A percentile compares a stretch with the other conserved stretches of the same genome.
phyloP scores from a whole-genome alignment of 2,797 vertebrate species.

The Betta splendens region DNA sequence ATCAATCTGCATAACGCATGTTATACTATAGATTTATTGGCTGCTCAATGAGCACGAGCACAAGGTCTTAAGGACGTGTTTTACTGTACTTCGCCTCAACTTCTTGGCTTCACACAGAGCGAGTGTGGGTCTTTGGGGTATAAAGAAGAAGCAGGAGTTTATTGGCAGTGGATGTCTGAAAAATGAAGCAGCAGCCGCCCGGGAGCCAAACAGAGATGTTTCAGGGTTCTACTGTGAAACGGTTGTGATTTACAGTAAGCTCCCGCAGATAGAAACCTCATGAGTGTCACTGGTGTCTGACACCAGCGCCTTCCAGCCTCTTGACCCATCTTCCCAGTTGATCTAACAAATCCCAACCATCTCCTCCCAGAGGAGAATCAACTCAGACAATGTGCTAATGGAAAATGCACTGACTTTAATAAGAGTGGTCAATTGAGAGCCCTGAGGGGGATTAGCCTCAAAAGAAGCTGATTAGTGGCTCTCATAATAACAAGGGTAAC shows the following conservation, averaged over 20 bases:
- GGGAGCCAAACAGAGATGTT: slow-evolving; percentile 30
- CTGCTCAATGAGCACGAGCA: slow-evolving; percentile 48
- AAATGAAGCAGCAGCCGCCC: slow-evolving; percentile 43
- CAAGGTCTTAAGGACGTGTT: slow-evolving; percentile 35
- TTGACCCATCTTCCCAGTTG: slow-evolving; percentile 27
- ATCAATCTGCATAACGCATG: slow-evolving; percentile 69
- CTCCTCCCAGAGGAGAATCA: slow-evolving; percentile 68
- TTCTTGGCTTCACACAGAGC: slow-evolving; percentile 19
- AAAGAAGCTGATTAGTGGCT: slow-evolving; percentile 56
- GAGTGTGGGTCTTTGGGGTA: slow-evolving; percentile 18
- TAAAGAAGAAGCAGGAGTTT: slow-evolving; percentile 36
- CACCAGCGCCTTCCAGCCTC: slow-evolving; percentile 7
- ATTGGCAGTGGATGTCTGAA: slow-evolving; percentile 18
- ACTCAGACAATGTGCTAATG: slow-evolving; percentile 75
- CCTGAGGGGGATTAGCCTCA: slow-evolving; percentile 69
- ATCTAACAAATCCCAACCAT: slow-evolving; percentile 60
- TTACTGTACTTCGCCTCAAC: slow-evolving; percentile 41
- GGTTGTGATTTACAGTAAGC: slow-evolving; percentile 47
- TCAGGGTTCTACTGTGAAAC: slow-evolving; percentile 35
- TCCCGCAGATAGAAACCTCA: slow-evolving; percentile 29
- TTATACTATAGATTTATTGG: slow-evolving; percentile 66
- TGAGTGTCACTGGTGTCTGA: slow-evolving; percentile 9
- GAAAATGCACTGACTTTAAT: slow-evolving; percentile 78
- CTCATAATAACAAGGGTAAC: slow-evolving; percentile 32
- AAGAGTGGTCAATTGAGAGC: slow-evolving; percentile 69